These are phyloP conservation scores for Muscicapa comitata DNA, from an alignment of 2,797 vertebrate species.

Conservation along the genomic window DNA sequence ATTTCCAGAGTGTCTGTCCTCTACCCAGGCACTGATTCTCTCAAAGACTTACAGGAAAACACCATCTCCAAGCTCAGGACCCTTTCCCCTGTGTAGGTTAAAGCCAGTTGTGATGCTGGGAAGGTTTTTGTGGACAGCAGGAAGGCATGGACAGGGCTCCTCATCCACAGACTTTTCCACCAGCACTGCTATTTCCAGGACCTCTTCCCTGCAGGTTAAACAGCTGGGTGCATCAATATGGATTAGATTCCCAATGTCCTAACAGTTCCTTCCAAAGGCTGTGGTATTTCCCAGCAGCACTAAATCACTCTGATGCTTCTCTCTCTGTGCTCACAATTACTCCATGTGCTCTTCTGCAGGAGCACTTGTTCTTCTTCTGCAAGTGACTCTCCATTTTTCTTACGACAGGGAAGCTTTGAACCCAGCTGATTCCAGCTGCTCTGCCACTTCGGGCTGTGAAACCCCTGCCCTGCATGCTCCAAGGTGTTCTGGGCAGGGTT, in stretches of 20 bases:
- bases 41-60: background rate
- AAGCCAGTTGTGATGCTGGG: background rate
- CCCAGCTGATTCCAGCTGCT: background rate
- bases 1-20: background rate
- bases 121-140: background rate
- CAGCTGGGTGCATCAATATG: background rate
- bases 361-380: background rate
- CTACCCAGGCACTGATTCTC: background rate
- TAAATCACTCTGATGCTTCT: background rate
- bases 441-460: background rate
- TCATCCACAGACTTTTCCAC: background rate
- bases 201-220: background rate
- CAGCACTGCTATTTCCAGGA: accelerated
- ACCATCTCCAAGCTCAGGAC: background rate
- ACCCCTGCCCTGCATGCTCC: background rate
- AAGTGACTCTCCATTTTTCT: background rate
- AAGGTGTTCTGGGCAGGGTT: background rate
- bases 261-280: background rate
- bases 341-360: background rate
- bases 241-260: background rate
- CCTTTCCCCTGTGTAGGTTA: background rate
- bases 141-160: accelerated
- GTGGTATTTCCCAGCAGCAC: background rate
- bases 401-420: background rate
- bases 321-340: background rate